Base-by-base conservation (phyloP, 2,797 vertebrate species). In the Alauda arvensis region DNA sequence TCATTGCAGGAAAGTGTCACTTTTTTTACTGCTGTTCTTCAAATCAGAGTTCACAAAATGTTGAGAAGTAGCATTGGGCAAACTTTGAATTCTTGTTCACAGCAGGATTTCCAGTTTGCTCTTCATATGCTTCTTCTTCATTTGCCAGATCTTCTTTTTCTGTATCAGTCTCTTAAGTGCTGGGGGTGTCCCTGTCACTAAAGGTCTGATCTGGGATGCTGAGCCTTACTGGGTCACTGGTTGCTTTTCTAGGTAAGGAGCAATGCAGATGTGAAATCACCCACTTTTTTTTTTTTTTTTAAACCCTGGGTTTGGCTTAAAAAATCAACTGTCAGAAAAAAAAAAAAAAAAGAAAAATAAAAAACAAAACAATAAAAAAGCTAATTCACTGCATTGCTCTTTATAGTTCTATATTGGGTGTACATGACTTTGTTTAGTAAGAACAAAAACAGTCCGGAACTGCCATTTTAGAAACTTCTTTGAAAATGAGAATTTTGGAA, bases 391-490 rank as follows among this genome's bases (percentile, higher is more conserved):
- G 45, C 66, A 56, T 85, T 85, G 29, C 18, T 87, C 34, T 78
- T 85, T 81, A 26, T 91, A 79, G 68, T 87, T 84, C 91, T 85
- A 77, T 89, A 83, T 78, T 78, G 80, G 18, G 67, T 83, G 21
- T 83, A 19, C n/a, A 21, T 55, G 25, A 75, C 87, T 92, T 86
- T 91, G 89, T 84, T 89, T 90, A 92, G 87, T 56, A 87, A 82
- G 90, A 89, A 70, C 65, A 89, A 91, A 94, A 92, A 52, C 51
- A 56, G 65, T 68, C 83, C 18, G 6, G 90, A 93, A 91, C 69
- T 95, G 43, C 94, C 68, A 34, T 84, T 95, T 94, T 90, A 65
- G 83, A 87, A 90, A 75, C 52, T 42, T 62, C 81, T 92, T 93
- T 93, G 62, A 82, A 94, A 92, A 89, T 67, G 24, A 49, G 61